Base-by-base conservation (phyloP, 2,113 vertebrate species). In the Myotis lucifugus region DNA sequence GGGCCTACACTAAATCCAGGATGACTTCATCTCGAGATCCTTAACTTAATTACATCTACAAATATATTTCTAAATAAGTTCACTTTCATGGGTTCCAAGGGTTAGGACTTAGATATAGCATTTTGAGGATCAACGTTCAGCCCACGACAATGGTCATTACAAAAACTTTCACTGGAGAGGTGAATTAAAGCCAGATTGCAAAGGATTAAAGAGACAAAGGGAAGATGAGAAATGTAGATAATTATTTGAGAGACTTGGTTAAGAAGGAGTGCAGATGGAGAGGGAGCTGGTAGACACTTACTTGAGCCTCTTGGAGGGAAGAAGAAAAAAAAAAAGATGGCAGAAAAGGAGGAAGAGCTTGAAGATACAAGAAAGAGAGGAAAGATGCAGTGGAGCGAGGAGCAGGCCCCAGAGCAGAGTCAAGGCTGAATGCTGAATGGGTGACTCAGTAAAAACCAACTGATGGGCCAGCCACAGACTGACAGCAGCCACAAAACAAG, bases 401-500 rank as follows among this genome's bases (percentile, higher is more conserved):
- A 77, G 46, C 76, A 69, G 40, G 90, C 23, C 74, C 90, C 73
- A 69, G 61, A 61, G 59, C 59, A 61, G 59, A 61, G 10, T 61
- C 25, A 61, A 61, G 59, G 59, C 25, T 48, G 83, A 92, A 93
- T 50, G 70, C 52, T 50, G 56, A 70, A 27, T 2, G 25, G 54
- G 67, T 94, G 93, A 87, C 48, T 92, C 90, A 86, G 69, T 48
- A 48, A 90, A 90, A 3, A 34, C 21, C 3, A 42, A 25, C 37
- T 64, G 46, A 48, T 19, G 13, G 54, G 81, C n/a, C 40, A 77
- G 67, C 66, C 48, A 54, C 37, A 19, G 56, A 54, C 27, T 29
- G 37, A 91, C 64, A 84, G 72, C 23, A 15, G 52, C 61, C 42
- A 34, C 2, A 5, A 46, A 95, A 77, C 96, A 96, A 95, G 96